phyloP scores from a whole-genome alignment of 2,888 invertebrate genomes.

The Unio pictorum region DNA sequence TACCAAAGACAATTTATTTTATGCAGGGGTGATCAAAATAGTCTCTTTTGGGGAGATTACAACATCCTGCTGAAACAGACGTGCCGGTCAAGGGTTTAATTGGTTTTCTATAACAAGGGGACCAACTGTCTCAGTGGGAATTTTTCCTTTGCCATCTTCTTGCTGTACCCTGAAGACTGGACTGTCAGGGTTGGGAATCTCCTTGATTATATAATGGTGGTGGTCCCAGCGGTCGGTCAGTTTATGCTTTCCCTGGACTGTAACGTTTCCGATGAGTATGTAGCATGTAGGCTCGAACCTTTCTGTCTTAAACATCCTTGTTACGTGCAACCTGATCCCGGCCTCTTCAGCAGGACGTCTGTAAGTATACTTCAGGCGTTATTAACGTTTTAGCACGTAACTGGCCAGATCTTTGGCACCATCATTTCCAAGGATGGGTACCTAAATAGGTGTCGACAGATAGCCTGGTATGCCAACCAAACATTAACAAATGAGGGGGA shows the following conservation, averaged over 20 bases:
- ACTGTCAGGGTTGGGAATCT: background rate
- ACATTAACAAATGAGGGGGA: constrained; percentile 15
- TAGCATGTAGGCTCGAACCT: background rate
- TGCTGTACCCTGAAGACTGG: constrained; percentile 1
- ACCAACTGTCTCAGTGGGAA: no score
- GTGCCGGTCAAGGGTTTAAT: no score
- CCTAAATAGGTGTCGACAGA: constrained; percentile 7
- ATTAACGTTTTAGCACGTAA: background rate
- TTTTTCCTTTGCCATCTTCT: constrained; percentile 1
- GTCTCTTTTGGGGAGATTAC: no score
- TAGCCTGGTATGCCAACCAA: constrained; percentile 13
- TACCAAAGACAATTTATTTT: no score
- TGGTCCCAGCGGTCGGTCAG: constrained; percentile 4
- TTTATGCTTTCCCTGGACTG: constrained; percentile 1
- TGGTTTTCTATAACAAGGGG: no score
- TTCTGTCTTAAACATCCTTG: background rate
- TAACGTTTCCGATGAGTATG: background rate
- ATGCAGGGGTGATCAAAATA: no score
- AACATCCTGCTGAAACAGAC: no score
- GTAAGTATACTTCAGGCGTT: background rate
- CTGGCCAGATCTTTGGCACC: background rate
- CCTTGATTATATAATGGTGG: background rate
- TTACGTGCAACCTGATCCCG: background rate
- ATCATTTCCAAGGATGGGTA: background rate
- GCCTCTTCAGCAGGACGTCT: background rate